Conservation (phyloP, 2,113 vertebrate genomes). For the Paradisaea rubra region DNA sequence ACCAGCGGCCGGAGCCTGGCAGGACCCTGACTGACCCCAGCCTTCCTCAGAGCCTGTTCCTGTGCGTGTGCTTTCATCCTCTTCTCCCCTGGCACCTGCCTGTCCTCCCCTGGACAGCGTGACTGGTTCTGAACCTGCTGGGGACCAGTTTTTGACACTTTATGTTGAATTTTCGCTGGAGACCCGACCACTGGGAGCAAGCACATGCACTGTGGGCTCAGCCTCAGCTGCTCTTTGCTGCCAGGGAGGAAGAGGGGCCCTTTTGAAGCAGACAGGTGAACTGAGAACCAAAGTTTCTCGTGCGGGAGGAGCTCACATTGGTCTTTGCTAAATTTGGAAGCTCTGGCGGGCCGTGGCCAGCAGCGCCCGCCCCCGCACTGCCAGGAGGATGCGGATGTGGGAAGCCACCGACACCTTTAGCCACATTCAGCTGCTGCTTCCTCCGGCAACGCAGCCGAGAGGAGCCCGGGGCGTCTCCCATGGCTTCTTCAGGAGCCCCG, state of each 20-base stretch:
- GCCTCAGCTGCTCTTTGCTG: neutral
- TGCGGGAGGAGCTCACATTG: neutral
- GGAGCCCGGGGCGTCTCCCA: fast-evolving
- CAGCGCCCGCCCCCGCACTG: neutral
- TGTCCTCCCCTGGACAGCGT: fast-evolving
- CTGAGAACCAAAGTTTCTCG: fast-evolving
- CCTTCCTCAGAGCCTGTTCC: neutral
- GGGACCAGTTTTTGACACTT: neutral
- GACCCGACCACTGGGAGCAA: fast-evolving
- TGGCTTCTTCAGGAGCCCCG: fast-evolving
- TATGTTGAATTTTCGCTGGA: neutral
- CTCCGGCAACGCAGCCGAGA: fast-evolving
- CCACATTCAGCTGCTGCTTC: neutral
- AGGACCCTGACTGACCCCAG: neutral
- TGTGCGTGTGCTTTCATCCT: neutral
- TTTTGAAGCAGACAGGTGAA: neutral
- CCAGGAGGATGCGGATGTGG: slow-evolving; percentile 5
- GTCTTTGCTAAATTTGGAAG: neutral
- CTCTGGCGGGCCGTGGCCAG: neutral
- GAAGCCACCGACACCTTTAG: neutral
- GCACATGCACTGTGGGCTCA: fast-evolving
- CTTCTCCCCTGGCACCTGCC: fast-evolving
- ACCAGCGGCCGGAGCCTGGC: neutral
- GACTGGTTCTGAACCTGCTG: neutral
- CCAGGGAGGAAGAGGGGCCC: neutral